phyloP scores from a whole-genome alignment of 1,140 invertebrate species.

The Adelges cooleyi region DNA sequence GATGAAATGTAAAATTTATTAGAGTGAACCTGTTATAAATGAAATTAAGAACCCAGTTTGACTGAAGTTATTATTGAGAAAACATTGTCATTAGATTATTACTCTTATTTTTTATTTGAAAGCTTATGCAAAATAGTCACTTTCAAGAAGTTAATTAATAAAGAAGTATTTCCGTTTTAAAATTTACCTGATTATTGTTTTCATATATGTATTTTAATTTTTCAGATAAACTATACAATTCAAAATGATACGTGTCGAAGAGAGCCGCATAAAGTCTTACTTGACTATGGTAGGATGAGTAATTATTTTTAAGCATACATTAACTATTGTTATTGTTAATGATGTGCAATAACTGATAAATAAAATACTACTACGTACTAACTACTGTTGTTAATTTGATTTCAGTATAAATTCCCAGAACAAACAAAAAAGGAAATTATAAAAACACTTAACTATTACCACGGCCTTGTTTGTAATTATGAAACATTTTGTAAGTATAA shows the following conservation, averaged over 20 bases:
- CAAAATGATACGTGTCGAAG: slow-evolving; percentile 16
- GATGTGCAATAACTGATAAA: neutral
- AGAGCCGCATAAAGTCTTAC: slow-evolving; percentile 16
- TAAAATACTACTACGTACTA: neutral
- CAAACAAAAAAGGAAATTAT: slow-evolving; percentile 60
- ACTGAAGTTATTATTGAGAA: no score
- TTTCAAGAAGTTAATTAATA: no score
- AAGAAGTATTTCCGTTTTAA: no score
- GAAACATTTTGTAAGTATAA: slow-evolving; percentile 51
- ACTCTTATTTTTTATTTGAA: no score
- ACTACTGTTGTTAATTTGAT: slow-evolving; percentile 11
- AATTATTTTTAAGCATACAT: neutral
- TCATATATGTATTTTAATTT: no score
- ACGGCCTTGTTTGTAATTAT: slow-evolving; percentile 51
- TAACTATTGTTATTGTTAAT: neutral
- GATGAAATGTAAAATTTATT: no score
- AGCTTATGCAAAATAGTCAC: no score
- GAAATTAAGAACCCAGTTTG: no score
- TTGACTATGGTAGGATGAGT: slow-evolving; percentile 17
- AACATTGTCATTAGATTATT: no score
- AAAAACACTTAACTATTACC: slow-evolving; percentile 56
- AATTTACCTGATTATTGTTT: no score
- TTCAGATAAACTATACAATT: no score
- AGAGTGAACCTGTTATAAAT: no score
- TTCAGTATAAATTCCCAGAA: slow-evolving; percentile 62